Evolutionary conservation across 2,113 vertebrate genomes (phyloP).

Genomic region (Mirza zaza): DNA sequence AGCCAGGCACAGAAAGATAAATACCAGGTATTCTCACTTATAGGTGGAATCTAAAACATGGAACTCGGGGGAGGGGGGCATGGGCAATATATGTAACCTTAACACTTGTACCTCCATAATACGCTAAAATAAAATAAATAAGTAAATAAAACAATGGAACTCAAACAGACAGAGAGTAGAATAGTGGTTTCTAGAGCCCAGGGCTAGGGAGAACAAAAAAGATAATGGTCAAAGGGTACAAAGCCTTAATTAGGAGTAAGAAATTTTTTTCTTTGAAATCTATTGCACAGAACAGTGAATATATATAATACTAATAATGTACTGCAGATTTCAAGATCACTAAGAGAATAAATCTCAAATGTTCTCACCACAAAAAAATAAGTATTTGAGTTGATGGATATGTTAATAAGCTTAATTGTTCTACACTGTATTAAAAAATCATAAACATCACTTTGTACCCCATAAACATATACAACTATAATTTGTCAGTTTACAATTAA

Average conservation of each 20-base stretch:
- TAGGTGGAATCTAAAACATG: neutral
- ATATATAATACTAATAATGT: neutral
- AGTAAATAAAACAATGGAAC: neutral
- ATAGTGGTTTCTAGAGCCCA: neutral
- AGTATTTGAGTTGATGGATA: neutral
- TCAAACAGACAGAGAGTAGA: neutral
- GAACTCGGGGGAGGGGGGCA: no score
- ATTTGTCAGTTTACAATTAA: neutral
- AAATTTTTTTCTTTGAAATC: neutral
- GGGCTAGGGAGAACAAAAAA: neutral
- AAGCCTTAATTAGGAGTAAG: neutral
- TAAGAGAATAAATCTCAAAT: neutral
- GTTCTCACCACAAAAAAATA: neutral
- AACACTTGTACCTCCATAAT: no score
- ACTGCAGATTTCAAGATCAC: neutral
- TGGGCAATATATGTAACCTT: no score
- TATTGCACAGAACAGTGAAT: neutral
- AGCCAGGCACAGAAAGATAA: neutral
- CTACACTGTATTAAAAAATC: neutral
- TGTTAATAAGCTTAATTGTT: neutral
- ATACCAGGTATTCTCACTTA: neutral
- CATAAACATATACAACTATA: neutral
- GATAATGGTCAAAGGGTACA: neutral
- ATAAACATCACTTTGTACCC: neutral
- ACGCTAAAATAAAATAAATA: no score